phyloP scores from a whole-genome alignment of 2,113 vertebrate genomes.

The Ctenodactylus gundi region DNA sequence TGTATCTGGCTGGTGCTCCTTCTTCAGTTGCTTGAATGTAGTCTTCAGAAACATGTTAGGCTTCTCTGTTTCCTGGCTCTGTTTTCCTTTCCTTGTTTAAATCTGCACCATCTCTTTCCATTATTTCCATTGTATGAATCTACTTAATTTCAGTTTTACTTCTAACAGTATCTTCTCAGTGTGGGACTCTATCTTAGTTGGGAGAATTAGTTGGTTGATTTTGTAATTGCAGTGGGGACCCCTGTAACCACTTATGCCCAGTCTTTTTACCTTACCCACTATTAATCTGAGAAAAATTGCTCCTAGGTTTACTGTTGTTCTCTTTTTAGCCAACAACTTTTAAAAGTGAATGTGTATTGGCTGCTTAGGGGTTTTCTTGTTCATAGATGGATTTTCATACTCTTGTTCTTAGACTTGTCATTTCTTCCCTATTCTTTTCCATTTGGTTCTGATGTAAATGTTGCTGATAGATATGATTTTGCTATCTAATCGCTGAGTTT shows the following conservation, averaged over 20 bases:
- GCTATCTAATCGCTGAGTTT: background rate
- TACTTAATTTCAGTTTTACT: background rate
- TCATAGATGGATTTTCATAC: no score
- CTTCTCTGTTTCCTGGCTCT: background rate
- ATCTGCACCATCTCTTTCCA: background rate
- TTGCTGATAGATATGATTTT: constrained; percentile 32
- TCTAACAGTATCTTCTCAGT: background rate
- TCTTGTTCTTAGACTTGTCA: background rate
- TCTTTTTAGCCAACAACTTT: background rate
- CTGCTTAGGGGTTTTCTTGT: background rate
- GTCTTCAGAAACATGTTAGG: constrained; percentile 6
- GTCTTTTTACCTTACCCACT: background rate
- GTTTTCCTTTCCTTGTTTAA: background rate
- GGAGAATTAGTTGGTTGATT: background rate
- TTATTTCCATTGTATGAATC: background rate
- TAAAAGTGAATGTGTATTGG: background rate
- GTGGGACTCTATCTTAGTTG: background rate
- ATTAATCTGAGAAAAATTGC: background rate
- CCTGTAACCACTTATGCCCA: background rate
- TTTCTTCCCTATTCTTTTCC: constrained; percentile 24
- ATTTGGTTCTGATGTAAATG: constrained; percentile 45
- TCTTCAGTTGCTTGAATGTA: constrained; percentile 20
- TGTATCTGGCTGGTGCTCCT: background rate
- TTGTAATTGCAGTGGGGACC: background rate
- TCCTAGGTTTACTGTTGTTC: background rate